These are phyloP conservation scores for Thalassophryne amazonica DNA, from an alignment of 2,797 vertebrate species.

Conservation along the genomic window DNA sequence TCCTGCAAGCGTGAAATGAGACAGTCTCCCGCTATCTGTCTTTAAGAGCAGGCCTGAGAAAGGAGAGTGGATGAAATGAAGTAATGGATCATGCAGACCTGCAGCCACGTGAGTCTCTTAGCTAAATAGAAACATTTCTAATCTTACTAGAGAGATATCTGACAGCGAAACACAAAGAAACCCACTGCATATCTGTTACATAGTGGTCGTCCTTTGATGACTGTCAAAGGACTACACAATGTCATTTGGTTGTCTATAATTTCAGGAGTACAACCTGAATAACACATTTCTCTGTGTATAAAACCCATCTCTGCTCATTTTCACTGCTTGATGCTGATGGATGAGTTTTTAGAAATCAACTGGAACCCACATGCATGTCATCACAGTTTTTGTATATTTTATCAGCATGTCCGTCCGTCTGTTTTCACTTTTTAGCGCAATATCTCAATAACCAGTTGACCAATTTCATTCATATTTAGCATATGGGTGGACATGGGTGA, in stretches of 20 bases:
- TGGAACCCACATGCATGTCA: conserved; percentile 5
- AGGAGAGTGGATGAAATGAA: conserved; percentile 48
- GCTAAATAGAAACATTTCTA: conserved; percentile 30
- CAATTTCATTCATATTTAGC: too few species aligned
- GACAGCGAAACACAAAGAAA: background rate
- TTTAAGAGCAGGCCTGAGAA: conserved; percentile 51
- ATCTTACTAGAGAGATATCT: background rate
- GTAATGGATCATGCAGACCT: conserved; percentile 49
- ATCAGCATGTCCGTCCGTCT: too few species aligned
- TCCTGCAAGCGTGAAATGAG: conserved; percentile 72
- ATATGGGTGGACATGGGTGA: too few species aligned
- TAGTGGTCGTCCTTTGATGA: background rate
- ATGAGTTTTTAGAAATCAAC: conserved; percentile 13
- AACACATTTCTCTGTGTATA: background rate
- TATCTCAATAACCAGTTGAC: too few species aligned
- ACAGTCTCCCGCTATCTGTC: conserved; percentile 61
- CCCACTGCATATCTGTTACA: background rate
- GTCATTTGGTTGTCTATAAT: background rate
- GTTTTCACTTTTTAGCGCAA: too few species aligned
- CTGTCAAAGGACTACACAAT: background rate
- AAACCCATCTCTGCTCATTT: conserved; percentile 2
- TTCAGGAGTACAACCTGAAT: background rate
- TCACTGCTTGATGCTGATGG: background rate
- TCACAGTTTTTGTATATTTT: background rate
- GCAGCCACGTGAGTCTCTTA: conserved; percentile 38